Evolutionary conservation across 2,113 vertebrate genomes (phyloP).

Genomic region (Mus spicilegus): DNA sequence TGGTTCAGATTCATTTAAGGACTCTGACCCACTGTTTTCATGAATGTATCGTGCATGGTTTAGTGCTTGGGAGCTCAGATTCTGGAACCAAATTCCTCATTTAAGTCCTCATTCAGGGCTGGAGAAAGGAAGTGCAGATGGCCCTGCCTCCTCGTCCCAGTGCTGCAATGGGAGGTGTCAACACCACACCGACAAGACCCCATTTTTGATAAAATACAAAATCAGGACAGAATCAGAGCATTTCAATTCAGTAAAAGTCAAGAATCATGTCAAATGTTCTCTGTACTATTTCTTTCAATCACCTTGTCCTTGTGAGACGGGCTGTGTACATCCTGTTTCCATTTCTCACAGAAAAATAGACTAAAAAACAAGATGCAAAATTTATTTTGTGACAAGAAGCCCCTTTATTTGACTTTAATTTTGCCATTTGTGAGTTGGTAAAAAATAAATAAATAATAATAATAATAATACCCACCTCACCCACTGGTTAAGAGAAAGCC

Average conservation of each 20-base stretch:
- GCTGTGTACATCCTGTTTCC: not conserved
- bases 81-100: not conserved
- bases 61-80: not conserved
- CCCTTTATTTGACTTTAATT: not conserved
- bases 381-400: conserved; percentile 33
- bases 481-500: not conserved
- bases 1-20: not conserved
- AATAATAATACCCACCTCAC: not conserved
- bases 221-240: conserved; percentile 14
- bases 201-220: conserved; percentile 7
- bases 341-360: not conserved
- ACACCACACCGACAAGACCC: not conserved
- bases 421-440: not conserved
- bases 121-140: not conserved
- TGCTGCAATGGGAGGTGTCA: not conserved
- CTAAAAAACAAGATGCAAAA: not conserved
- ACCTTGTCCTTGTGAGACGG: not conserved
- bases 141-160: not conserved
- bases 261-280: conserved; percentile 22
- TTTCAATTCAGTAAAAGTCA: conserved; percentile 18
- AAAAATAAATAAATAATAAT: not conserved
- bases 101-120: not conserved
- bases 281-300: not conserved
- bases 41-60: not conserved
- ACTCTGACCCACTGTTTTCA: not conserved